phyloP scores from a whole-genome alignment of 2,797 vertebrate genomes.

The Rhadinocentrus ornatus region DNA sequence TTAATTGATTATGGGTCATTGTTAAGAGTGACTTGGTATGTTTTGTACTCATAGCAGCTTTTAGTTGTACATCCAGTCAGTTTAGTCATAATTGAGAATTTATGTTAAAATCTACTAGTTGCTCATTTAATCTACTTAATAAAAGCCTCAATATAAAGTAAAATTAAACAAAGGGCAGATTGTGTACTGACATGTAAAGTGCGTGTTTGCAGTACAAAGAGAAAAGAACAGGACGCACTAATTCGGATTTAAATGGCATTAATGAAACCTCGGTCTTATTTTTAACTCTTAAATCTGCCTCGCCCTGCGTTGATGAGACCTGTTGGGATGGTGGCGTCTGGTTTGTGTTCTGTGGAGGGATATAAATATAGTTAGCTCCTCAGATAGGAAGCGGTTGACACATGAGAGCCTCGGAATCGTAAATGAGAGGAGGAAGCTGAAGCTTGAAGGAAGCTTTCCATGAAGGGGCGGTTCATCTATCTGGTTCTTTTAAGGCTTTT shows the following conservation, averaged over 20 bases:
- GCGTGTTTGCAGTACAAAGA: conserved; percentile 14
- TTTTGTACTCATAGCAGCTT: too few relatives aligned
- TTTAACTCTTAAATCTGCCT: conserved; percentile 67
- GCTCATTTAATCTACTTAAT: background rate
- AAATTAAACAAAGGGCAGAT: conserved; percentile 5
- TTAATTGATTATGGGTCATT: background rate
- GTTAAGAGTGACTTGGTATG: too few relatives aligned
- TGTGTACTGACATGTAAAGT: conserved; percentile 1
- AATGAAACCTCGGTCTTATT: conserved; percentile 69
- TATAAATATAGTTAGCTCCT: conserved; percentile 44
- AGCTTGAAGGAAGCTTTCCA: conserved; percentile 21
- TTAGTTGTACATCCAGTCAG: background rate
- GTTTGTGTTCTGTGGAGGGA: conserved; percentile 53
- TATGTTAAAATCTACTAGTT: background rate
- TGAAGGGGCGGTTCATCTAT: background rate
- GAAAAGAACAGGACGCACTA: conserved; percentile 13
- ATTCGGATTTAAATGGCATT: conserved; percentile 69
- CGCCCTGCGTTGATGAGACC: conserved; percentile 59
- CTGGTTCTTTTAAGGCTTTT: background rate
- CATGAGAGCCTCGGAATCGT: conserved; percentile 39
- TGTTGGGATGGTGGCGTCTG: conserved; percentile 43
- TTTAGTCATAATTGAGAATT: background rate
- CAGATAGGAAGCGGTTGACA: conserved; percentile 61
- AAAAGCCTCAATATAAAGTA: too few relatives aligned
- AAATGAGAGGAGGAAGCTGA: conserved; percentile 42